These are phyloP conservation scores for Anarhynchus alexandrinus DNA, from an alignment of 2,113 vertebrate genomes.

Conservation along the genomic window DNA sequence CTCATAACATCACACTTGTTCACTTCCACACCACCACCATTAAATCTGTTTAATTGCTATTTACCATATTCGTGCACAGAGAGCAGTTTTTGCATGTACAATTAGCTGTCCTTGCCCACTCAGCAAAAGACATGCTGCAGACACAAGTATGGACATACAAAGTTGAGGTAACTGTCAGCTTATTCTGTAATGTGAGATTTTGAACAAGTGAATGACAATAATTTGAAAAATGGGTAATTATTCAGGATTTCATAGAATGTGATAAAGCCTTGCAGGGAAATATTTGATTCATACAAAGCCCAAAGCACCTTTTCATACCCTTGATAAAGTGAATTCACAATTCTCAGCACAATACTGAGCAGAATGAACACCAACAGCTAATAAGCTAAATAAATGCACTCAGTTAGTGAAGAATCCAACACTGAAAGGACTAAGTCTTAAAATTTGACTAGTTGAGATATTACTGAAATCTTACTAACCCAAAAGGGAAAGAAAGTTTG, in stretches of 20 bases:
- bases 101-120: not conserved
- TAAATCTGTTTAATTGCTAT: no score
- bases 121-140: not conserved
- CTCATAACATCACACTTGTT: no score
- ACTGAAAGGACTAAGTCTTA: not conserved
- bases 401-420: not conserved
- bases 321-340: not conserved
- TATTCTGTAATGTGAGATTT: not conserved
- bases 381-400: not conserved
- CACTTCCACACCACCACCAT: no score
- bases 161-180: not conserved
- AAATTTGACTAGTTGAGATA: not conserved
- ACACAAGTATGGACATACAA: not conserved
- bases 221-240: not conserved
- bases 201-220: not conserved
- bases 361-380: not conserved
- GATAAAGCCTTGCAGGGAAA: not conserved
- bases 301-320: rapidly evolving
- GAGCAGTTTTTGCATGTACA: no score
- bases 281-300: not conserved
- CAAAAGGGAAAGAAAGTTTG: not conserved
- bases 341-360: not conserved
- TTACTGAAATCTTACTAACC: not conserved
- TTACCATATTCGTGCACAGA: no score
- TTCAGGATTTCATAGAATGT: not conserved